A percentile compares a stretch with the other conserved stretches of the same genome.
These are phyloP conservation scores for Sebastes taczanowskii DNA, from an alignment of 2,797 vertebrate species.

Conservation along the genomic window DNA sequence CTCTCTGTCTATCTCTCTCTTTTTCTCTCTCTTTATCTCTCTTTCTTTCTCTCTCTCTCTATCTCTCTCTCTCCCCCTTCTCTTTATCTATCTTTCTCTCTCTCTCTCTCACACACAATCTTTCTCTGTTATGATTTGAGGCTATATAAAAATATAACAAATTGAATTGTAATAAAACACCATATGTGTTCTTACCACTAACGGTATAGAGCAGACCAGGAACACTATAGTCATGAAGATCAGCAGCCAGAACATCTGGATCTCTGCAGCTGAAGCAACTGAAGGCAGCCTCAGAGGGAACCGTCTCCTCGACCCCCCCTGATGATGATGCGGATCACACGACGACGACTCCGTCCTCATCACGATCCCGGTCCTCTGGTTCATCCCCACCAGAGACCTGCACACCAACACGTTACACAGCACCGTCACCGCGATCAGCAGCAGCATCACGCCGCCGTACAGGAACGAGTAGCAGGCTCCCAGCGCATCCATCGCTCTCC, in stretches of 20 bases:
- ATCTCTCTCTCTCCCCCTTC: rapidly evolving
- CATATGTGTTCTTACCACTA: constrained; percentile 76
- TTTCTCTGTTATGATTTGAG: too few relatives aligned
- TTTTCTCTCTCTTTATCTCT: rapidly evolving
- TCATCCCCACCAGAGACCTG: constrained; percentile 84
- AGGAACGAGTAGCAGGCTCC: constrained; percentile 83
- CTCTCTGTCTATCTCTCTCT: rapidly evolving
- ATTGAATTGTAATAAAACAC: not conserved
- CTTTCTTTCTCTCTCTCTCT: rapidly evolving
- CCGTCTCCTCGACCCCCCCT: constrained; percentile 73
- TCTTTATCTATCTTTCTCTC: rapidly evolving
- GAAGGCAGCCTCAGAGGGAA: constrained; percentile 75
- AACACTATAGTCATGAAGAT: constrained; percentile 86
- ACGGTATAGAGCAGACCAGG: constrained; percentile 85
- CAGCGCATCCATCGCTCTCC: constrained; percentile 78
- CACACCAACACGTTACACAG: constrained; percentile 85
- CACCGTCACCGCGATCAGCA: constrained; percentile 81
- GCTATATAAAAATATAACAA: too few relatives aligned
- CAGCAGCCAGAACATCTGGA: constrained; percentile 86
- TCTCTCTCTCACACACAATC: too few relatives aligned
- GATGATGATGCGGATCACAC: constrained; percentile 39
- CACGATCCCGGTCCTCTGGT: constrained; percentile 77
- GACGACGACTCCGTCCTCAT: constrained; percentile 67
- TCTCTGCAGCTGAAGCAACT: constrained; percentile 82
- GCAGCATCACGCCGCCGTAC: constrained; percentile 83